Base-by-base conservation (phyloP, 2,113 vertebrate genomes). In the Megaceryle maxima region DNA sequence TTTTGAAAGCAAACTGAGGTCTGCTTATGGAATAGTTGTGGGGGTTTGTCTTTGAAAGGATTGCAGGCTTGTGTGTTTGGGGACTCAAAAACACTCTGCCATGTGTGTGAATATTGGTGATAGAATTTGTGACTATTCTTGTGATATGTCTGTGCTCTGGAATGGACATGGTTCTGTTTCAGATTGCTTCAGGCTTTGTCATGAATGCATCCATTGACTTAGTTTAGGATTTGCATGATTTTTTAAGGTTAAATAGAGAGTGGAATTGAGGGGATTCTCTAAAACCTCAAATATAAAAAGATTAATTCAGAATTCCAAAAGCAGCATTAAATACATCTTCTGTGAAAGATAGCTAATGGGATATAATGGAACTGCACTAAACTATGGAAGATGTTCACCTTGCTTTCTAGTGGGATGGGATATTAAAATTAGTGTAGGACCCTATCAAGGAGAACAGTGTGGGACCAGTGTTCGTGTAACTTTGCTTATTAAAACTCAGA, bases 41-140 rank as follows among this genome's bases (percentile, higher is more conserved):
- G 35, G 9, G 11, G 46, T 72, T 87, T 75, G 19, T 48, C 39
- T 77, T 43, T 19, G 16, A 25, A 11, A 31, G 6, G 2, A 2
- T 78, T 82, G 77, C 72, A 77, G 55, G 11, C 16, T 80, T 66
- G 14, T 3, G 1, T 74, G 16, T 0, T 0, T 10, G 11, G 4
- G 25, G 7, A 44, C 18, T 81, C 33, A 66, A 48, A 87, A 89
- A 12, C 10, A 33, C 46, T 26, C 64, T 73, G 39, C 7, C 5
- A 1, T 39, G 17, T 17, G 18, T 69, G 16, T 77, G 63, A 60
- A 39, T 81, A 35, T 10, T 60, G 6, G 10, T 33, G 31, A 20
- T 20, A 48, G 48, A 35, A 62, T 25, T 57, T 70, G 22, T 1
- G 1, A 18, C 8, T 81, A 6, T 56, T 28, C 59, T 83, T 60